A percentile compares a stretch with the other conserved stretches of the same genome.
These are phyloP conservation scores for Neopipo cinnamomea DNA, from an alignment of 2,113 vertebrate species.

Conservation along the genomic window DNA sequence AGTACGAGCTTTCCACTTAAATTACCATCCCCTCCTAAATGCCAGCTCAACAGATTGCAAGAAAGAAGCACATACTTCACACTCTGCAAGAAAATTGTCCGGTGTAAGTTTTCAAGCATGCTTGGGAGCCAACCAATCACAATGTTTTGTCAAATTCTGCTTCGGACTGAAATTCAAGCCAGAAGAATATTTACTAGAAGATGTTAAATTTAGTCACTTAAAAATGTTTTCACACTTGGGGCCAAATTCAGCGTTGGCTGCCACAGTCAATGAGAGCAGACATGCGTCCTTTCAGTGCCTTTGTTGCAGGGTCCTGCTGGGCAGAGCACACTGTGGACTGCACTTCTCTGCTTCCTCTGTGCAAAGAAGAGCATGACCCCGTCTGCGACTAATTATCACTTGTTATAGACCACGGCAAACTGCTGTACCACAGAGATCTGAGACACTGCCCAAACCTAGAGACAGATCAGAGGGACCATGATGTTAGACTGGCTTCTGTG, in stretches of 20 bases:
- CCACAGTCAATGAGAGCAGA: neutral
- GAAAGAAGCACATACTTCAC: slow-evolving; percentile 50
- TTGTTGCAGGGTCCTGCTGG: neutral
- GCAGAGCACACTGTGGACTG: neutral
- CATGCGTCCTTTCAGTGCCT: neutral
- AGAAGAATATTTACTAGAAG: slow-evolving; percentile 61
- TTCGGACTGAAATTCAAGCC: slow-evolving; percentile 50
- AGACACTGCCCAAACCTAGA: neutral
- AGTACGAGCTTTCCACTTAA: slow-evolving; percentile 44
- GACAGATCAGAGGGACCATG: neutral
- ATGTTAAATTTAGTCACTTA: slow-evolving; percentile 63
- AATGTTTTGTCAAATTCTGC: slow-evolving; percentile 54
- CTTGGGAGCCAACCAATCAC: slow-evolving; percentile 63
- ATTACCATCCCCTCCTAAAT: slow-evolving; percentile 61
- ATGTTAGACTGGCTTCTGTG: neutral
- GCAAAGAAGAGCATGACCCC: slow-evolving; percentile 6
- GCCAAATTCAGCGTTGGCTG: slow-evolving; percentile 27
- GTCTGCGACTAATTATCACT: slow-evolving; percentile 41
- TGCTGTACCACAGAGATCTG: neutral
- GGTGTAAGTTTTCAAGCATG: slow-evolving; percentile 41
- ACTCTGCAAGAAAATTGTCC: slow-evolving; percentile 44
- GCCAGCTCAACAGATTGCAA: slow-evolving; percentile 53
- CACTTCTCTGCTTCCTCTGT: neutral
- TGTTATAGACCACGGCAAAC: neutral
- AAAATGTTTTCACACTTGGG: slow-evolving; percentile 49